Base-by-base conservation (phyloP, 2,113 vertebrate genomes). In the Calyptomena viridis region DNA sequence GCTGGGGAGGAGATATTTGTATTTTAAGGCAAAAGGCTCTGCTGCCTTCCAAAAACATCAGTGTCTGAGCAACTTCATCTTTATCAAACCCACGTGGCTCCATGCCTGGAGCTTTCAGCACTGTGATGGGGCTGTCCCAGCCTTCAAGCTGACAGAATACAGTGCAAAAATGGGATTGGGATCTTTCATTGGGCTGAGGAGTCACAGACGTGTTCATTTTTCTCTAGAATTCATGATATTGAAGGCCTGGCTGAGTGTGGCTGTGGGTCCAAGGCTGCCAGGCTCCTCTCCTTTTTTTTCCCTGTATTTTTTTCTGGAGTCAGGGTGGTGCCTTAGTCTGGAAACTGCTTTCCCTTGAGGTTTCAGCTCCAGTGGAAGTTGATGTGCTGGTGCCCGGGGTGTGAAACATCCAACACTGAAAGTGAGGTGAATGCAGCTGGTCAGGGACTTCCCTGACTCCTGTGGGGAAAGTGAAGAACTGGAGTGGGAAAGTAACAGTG, bases 171-270 rank as follows among this genome's bases (percentile, higher is more conserved):
- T 6, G 31, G 27, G 19, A 22, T 17, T 16, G 62, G 40, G 35
- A 5, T 66, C 42, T 39, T 37, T 16, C 11, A 4, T 3, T 30
- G 22, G 35, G 55, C 78, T 30, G 60, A 47, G 78, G n/a, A 3
- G 28, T 62, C 35, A 31, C 2, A 0, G 31, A 9, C 3, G 3
- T 6, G 5, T 12, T 60, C 2, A 4, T 15, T 42, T 67, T 60
- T 82, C 40, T 35, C 2, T 2, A 53, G 66, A 60, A 22, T 11
- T 50, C 16, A 60, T 33, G 55, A 15, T 22, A 16, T 60, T 0
- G 4, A 47, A 33, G 24, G 49, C 46, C 55, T 58, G 84, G 30
- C 19, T 37, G 60, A 74, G 49, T 3, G 2, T n/a, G 17, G 8
- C 58, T 0, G 7, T 8, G 7, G 31, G 16, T n/a, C 3, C 1